Evolutionary conservation across 2,113 vertebrate species (phyloP).

Genomic region (Upupa epops): DNA sequence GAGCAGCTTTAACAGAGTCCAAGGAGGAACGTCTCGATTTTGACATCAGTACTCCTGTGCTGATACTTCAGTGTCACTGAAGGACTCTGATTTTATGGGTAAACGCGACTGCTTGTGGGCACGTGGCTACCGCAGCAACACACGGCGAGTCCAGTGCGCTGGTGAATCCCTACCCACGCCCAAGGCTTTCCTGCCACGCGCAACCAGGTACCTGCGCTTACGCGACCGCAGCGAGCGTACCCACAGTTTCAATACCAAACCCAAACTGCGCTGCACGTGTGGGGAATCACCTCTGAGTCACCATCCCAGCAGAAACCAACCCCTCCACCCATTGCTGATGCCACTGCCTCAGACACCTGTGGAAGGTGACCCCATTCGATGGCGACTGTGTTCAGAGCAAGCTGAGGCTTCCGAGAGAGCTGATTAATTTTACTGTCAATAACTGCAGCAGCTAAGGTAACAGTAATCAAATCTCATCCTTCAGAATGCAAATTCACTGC

Average conservation of each 20-base stretch:
- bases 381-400: background rate
- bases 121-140: background rate
- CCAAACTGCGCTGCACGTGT: background rate
- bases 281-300: background rate
- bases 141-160: rapidly evolving
- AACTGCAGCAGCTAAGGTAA: slow-evolving; percentile 21
- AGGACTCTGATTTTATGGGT: background rate
- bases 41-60: background rate
- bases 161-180: background rate
- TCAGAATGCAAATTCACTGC: background rate
- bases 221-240: background rate
- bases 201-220: background rate
- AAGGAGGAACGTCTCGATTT: background rate
- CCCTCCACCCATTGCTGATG: background rate
- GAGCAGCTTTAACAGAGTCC: background rate
- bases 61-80: background rate
- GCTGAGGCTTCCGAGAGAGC: background rate
- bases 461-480: slow-evolving; percentile 35
- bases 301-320: background rate
- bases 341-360: background rate
- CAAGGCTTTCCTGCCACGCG: background rate
- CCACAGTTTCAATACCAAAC: background rate
- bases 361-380: background rate
- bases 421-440: slow-evolving; percentile 36
- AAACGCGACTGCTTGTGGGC: background rate